Evolutionary conservation across 2,113 vertebrate species (phyloP).

Genomic region (Neotoma lepida): DNA sequence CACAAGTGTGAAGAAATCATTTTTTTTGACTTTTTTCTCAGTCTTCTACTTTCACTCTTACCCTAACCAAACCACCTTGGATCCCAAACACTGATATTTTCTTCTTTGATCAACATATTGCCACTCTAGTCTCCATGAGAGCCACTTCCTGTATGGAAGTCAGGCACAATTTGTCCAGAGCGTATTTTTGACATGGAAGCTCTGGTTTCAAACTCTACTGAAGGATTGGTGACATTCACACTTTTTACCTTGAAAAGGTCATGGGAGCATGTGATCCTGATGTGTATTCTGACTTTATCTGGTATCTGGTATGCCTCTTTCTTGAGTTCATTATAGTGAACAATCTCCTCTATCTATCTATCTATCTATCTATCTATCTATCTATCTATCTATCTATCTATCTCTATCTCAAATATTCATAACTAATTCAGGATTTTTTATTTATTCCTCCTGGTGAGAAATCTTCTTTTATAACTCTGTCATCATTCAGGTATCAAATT

Average conservation of each 20-base stretch:
- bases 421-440: not conserved
- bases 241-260: not conserved
- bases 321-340: not conserved
- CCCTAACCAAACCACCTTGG: not conserved
- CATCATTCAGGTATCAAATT: not conserved
- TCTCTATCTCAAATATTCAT: not conserved
- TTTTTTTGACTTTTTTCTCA: not conserved
- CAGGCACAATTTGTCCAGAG: not conserved
- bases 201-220: not conserved
- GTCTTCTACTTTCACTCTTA: fast-evolving
- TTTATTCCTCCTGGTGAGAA: not conserved
- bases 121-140: not conserved
- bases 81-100: not conserved
- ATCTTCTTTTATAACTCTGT: not conserved
- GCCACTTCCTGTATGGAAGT: not conserved
- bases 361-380: too few relatives aligned
- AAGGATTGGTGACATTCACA: not conserved
- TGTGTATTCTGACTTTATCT: not conserved
- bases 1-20: not conserved
- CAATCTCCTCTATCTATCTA: not conserved
- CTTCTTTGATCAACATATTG: not conserved
- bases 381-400: not conserved
- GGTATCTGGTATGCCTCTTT: not conserved
- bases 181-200: not conserved
- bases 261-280: not conserved